phyloP scores from a whole-genome alignment of 2,888 invertebrate genomes.

The Crepidodera aurea region DNA sequence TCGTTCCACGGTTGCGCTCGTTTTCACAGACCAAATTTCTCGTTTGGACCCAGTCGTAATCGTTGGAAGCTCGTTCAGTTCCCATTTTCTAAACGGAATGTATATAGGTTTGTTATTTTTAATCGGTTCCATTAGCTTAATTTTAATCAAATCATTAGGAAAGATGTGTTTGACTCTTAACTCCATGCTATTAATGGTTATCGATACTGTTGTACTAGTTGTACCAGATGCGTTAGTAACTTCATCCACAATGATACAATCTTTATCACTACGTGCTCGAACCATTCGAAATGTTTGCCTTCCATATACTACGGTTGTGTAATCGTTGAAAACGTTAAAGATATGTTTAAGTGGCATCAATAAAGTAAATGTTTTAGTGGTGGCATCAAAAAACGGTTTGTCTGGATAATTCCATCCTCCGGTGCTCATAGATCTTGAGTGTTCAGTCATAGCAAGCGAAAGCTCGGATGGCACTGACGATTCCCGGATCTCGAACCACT shows the following conservation, averaged over 20 bases:
- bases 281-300: slow-evolving; percentile 33
- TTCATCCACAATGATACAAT: slow-evolving; percentile 23
- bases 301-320: slow-evolving; percentile 25
- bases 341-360: slow-evolving; percentile 32
- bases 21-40: slow-evolving; percentile 37
- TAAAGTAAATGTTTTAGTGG: slow-evolving; percentile 24
- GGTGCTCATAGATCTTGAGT: slow-evolving; percentile 21
- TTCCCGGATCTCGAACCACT: slow-evolving; percentile 35
- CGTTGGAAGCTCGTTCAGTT: slow-evolving; percentile 35
- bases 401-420: slow-evolving; percentile 33
- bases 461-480: slow-evolving; percentile 30
- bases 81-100: slow-evolving; percentile 37
- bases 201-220: not conserved
- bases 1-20: slow-evolving; percentile 25
- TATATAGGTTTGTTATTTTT: slow-evolving; percentile 28
- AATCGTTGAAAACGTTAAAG: slow-evolving; percentile 36
- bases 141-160: slow-evolving; percentile 33
- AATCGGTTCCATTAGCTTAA: slow-evolving; percentile 29
- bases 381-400: slow-evolving; percentile 5
- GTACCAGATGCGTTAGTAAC: not conserved
- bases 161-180: slow-evolving; percentile 32
- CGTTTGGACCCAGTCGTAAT: slow-evolving; percentile 20
- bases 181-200: slow-evolving; percentile 28
- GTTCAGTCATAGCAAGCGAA: slow-evolving; percentile 25
- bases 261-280: slow-evolving; percentile 33